Base-by-base conservation (phyloP, 2,888 invertebrate genomes). In the Linnaemya vulpina region DNA sequence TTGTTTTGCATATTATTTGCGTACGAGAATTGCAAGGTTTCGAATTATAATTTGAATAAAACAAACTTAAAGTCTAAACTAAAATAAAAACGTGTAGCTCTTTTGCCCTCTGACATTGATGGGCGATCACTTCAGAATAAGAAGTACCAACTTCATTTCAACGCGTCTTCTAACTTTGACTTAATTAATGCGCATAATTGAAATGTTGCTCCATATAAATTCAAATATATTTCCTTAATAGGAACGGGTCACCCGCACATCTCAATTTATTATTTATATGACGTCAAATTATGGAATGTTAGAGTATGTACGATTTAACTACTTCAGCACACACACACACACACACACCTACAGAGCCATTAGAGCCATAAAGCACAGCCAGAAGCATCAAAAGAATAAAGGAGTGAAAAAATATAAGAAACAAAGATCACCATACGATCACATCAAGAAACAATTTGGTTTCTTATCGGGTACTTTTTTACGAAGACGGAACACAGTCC, bases 371-470 rank as follows among this genome's bases (percentile, higher is more conserved):
- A 68, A 70, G 70, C 4, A 30, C 22, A 40, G 62, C 75, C 63
- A 75, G 46, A 75, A 75, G 63, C 55, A 82, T 70, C 75, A 70
- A 53, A 10, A 79, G 71, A 63, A 71, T 46, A 20, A 15, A 25
- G 38, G 43, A n/a, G n/a, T 4, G 5, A 38, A n/a, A 67, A 43
- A 22, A 15, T 25, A 53, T 5, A 30, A 75, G 17, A 5, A 25
- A 15, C 46, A 60, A 75, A 70, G 53, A 68, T 82, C 70, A 82
- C 63, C 73, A 81, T 75, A 70, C 60, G 68, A 75, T 49, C 63
- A 71, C 40, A 30, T 71, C 46, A 53, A 40, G 20, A 51, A 55
- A 25, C 55, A 35, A 68, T 10, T 49, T 62, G n/a, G 22, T 35
- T 51, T 22, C 49, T 10, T 67, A 13, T 58, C n/a, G 25, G 46